A percentile compares a stretch with the other conserved stretches of the same genome.
Conservation (phyloP, 64 coral and sea anemone genomes). For the Pachyseris speciosa region DNA sequence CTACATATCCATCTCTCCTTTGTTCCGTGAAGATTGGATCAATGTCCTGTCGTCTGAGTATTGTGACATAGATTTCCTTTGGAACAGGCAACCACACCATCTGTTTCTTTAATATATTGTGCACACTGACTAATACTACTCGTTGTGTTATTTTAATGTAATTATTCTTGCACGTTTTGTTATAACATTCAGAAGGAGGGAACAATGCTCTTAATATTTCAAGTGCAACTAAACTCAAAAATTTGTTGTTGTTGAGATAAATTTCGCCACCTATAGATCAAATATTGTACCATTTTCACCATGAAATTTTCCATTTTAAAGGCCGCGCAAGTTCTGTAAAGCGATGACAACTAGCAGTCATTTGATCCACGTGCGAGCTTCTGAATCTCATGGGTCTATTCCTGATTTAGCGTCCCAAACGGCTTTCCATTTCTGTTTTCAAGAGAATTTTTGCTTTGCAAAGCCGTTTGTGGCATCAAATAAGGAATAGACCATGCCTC, state of each 20-base stretch:
- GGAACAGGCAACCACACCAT: too few relatives aligned
- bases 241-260: not conserved
- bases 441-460: too few relatives aligned
- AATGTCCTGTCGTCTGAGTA: not conserved
- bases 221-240: too few relatives aligned
- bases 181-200: not conserved
- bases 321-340: too few relatives aligned
- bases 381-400: not conserved
- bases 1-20: not conserved
- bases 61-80: not conserved
- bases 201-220: not conserved
- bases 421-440: not conserved
- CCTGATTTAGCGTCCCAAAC: not conserved
- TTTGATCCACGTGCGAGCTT: not conserved
- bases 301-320: not conserved
- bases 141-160: not conserved
- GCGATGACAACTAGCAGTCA: not conserved
- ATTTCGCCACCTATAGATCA: not conserved
- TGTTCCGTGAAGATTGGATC: not conserved
- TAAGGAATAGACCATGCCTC: too few relatives aligned
- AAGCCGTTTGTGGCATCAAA: too few relatives aligned
- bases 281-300: not conserved
- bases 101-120: not conserved
- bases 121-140: not conserved
- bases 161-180: not conserved